These are phyloP conservation scores for Galerucella pusilla DNA, from an alignment of 2,888 invertebrate genomes.

Conservation along the genomic window DNA sequence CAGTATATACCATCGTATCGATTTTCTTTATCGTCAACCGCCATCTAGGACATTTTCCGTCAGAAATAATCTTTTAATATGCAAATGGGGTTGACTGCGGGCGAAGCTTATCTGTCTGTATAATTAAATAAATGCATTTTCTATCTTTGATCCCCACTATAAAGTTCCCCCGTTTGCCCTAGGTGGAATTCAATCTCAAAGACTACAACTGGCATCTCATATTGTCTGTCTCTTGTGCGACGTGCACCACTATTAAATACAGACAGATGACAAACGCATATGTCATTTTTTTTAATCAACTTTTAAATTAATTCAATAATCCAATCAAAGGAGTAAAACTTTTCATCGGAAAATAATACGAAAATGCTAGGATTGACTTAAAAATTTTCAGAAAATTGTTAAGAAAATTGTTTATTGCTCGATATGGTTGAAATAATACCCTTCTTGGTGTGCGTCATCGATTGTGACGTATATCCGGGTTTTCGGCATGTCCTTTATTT, in stretches of 20 bases:
- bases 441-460: too few relatives aligned
- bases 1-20: constrained; percentile 22
- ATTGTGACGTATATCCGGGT: too few relatives aligned
- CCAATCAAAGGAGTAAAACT: too few relatives aligned
- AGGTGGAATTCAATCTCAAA: constrained; percentile 43
- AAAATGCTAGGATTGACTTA: too few relatives aligned
- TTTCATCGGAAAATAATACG: too few relatives aligned
- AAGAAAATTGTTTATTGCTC: too few relatives aligned
- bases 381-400: too few relatives aligned
- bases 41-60: constrained; percentile 38
- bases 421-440: too few relatives aligned
- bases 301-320: background rate
- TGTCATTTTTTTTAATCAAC: constrained; percentile 51
- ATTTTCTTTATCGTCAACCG: constrained; percentile 26
- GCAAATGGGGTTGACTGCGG: constrained; percentile 42
- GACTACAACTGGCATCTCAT: constrained; percentile 41
- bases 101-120: constrained; percentile 41
- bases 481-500: too few relatives aligned
- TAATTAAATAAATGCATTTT: constrained; percentile 49
- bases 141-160: constrained; percentile 41
- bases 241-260: constrained; percentile 48
- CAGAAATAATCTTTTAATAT: constrained; percentile 42
- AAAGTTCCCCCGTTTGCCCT: constrained; percentile 26
- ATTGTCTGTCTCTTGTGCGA: constrained; percentile 29
- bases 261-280: constrained; percentile 56